phyloP scores from a whole-genome alignment of 1,140 invertebrate species.

The Leptopilina clavipes region DNA sequence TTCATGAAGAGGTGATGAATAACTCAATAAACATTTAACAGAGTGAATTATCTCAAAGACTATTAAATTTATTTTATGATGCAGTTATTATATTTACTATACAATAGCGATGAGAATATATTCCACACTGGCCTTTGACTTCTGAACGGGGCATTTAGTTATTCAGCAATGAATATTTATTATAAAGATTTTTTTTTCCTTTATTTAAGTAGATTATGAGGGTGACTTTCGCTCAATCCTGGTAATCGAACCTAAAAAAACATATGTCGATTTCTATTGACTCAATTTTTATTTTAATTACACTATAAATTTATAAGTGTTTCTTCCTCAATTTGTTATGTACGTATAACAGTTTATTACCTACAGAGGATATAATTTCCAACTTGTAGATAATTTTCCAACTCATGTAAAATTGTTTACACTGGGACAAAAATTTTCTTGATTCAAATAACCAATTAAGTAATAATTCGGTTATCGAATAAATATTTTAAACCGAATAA shows the following conservation, averaged over 20 bases:
- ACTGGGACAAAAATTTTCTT: no score
- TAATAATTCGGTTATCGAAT: no score
- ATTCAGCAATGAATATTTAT: not conserved
- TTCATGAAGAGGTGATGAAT: not conserved
- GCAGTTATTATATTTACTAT: not conserved
- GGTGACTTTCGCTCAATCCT: not conserved
- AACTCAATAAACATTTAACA: not conserved
- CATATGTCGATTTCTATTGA: not conserved
- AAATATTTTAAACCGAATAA: no score
- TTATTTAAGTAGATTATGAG: not conserved
- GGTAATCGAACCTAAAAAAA: not conserved
- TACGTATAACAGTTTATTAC: no score
- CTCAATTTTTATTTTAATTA: constrained; percentile 33
- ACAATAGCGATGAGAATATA: not conserved
- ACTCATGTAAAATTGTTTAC: no score
- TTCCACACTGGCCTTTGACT: not conserved
- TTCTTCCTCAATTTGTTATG: no score
- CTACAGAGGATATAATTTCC: no score
- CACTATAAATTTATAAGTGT: no score
- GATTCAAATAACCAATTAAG: no score
- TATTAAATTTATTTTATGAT: constrained; percentile 4
- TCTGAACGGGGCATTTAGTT: not conserved
- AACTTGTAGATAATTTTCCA: no score
- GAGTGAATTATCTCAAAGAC: not conserved
- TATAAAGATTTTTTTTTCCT: not conserved